These are phyloP conservation scores for Cheilosia vulpina DNA, from an alignment of 2,888 invertebrate species.

Conservation along the genomic window DNA sequence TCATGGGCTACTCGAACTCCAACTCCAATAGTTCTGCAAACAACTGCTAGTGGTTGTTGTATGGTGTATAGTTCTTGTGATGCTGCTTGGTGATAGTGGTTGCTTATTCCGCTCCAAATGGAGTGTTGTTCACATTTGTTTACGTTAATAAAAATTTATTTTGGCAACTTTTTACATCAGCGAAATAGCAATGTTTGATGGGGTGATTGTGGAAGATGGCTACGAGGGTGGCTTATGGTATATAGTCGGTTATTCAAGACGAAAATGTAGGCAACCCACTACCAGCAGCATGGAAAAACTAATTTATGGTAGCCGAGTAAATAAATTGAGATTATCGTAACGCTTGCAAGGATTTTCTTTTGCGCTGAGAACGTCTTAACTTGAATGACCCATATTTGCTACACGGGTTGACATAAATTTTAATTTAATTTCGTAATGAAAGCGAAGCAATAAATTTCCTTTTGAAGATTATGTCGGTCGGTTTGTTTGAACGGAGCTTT, in stretches of 20 bases:
- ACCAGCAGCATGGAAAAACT: neutral
- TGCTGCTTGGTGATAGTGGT: constrained; percentile 57
- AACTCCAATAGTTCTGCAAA: neutral
- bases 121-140: constrained; percentile 75
- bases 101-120: constrained; percentile 64
- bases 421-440: constrained; percentile 49
- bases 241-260: neutral
- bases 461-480: neutral
- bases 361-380: constrained; percentile 41
- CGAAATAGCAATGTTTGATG: constrained; percentile 69
- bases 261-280: neutral
- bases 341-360: constrained; percentile 47
- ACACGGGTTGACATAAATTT: constrained; percentile 56
- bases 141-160: constrained; percentile 75
- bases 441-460: constrained; percentile 20
- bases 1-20: constrained; percentile 28
- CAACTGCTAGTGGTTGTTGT: neutral
- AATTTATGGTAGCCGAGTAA: constrained; percentile 63
- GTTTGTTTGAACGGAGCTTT: neutral
- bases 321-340: constrained; percentile 68
- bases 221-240: neutral
- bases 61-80: constrained; percentile 34
- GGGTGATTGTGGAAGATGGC: constrained; percentile 16
- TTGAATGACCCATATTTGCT: constrained; percentile 54
- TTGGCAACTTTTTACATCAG: constrained; percentile 75